Conservation (phyloP, 2,797 vertebrate species). For the Sebastiscus albofasciatus region DNA sequence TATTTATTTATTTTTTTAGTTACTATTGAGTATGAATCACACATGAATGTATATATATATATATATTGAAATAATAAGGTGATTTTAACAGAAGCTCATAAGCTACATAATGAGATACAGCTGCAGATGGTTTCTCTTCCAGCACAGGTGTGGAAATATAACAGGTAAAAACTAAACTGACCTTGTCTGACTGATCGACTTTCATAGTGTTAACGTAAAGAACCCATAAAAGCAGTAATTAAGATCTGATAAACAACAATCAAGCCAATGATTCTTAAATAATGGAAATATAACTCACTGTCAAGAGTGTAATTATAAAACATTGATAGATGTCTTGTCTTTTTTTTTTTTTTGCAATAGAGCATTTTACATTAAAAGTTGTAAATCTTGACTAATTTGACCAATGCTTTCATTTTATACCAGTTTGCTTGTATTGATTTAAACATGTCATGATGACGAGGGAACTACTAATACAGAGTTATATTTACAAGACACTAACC, state of each 20-base stretch:
- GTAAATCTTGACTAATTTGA: neutral
- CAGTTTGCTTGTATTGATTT: neutral
- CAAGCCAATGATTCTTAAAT: neutral
- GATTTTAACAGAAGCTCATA: neutral
- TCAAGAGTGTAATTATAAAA: neutral
- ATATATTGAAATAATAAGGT: neutral
- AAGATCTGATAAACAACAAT: neutral
- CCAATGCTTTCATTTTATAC: neutral
- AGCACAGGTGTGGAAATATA: neutral
- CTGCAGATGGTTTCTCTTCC: neutral
- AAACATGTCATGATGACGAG: neutral
- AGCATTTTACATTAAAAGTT: neutral
- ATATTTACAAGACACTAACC: neutral
- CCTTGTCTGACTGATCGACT: neutral
- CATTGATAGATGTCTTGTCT: too few relatives aligned
- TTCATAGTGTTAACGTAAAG: neutral
- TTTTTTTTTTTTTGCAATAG: neutral
- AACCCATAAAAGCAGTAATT: neutral
- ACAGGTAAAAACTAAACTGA: neutral
- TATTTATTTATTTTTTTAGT: neutral
- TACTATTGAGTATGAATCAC: neutral
- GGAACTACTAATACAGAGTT: neutral
- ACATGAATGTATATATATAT: neutral
- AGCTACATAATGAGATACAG: neutral
- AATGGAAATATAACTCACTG: neutral